Conservation (phyloP, 1,140 invertebrate genomes). For the Philaenus spumarius region DNA sequence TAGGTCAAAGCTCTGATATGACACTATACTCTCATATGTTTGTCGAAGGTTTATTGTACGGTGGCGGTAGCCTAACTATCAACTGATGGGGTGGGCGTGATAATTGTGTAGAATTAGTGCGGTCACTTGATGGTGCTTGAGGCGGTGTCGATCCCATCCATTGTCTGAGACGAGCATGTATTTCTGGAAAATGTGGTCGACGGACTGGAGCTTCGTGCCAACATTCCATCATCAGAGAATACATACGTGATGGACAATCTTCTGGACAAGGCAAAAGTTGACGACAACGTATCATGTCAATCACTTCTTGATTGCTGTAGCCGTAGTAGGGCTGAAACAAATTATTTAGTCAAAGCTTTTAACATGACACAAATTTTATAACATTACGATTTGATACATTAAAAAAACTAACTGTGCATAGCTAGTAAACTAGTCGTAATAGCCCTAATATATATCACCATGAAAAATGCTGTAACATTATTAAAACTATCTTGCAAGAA, state of each 20-base stretch:
- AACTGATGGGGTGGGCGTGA: constrained; percentile 11
- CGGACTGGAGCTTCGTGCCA: constrained; percentile 91
- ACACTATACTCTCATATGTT: constrained; percentile 9
- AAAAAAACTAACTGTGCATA: too few species aligned
- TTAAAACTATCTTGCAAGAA: too few species aligned
- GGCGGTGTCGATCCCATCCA: constrained; percentile 11
- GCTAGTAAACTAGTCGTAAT: too few species aligned
- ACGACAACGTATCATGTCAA: constrained; percentile 89
- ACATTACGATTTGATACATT: too few species aligned
- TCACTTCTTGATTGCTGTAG: constrained; percentile 95
- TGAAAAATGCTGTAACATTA: too few species aligned
- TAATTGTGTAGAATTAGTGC: constrained; percentile 17
- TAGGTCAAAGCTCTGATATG: too few species aligned
- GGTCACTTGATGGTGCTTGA: background rate
- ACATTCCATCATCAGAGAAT: constrained; percentile 93
- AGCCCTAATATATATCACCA: too few species aligned
- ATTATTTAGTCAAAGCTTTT: background rate
- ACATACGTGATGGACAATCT: constrained; percentile 84
- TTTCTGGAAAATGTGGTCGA: constrained; percentile 82
- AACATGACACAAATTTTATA: background rate
- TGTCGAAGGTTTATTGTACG: constrained; percentile 14
- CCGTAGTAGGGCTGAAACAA: constrained; percentile 77
- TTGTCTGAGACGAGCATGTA: constrained; percentile 39
- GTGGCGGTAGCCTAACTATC: constrained; percentile 13
- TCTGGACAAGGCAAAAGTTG: constrained; percentile 91